Evolutionary conservation across 2,113 vertebrate species (phyloP).

Genomic region (Phocoena sinus): DNA sequence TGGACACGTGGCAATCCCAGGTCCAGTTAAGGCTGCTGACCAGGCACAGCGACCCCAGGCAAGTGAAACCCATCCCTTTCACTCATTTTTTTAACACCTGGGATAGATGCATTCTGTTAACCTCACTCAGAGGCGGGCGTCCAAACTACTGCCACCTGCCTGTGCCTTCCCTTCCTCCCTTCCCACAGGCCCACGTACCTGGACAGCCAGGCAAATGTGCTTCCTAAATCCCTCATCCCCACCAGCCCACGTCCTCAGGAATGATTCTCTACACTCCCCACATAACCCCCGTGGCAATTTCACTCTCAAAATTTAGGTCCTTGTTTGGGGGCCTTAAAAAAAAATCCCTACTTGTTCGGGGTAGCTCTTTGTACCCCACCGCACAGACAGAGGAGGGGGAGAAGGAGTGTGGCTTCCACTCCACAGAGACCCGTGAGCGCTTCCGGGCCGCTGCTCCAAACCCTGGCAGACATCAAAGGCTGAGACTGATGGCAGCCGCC

Average conservation of each 20-base stretch:
- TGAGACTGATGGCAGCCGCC: not conserved
- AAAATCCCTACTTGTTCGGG: not conserved
- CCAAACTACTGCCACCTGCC: slow-evolving; percentile 49
- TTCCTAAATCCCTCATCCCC: not conserved
- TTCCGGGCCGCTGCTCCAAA: not conserved
- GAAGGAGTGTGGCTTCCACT: not conserved
- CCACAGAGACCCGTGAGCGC: not conserved
- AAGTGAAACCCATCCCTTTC: not conserved
- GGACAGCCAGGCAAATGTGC: not conserved
- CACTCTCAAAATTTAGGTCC: not conserved
- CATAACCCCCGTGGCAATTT: not conserved
- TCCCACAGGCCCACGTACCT: not conserved
- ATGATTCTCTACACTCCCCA: not conserved
- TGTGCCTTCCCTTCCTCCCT: not conserved
- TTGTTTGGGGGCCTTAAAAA: not conserved
- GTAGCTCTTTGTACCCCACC: not conserved
- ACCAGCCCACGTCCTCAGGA: accelerated
- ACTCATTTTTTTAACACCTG: not conserved
- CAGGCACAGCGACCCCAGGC: not conserved
- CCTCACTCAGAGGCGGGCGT: not conserved
- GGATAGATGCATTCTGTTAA: not conserved
- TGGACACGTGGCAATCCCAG: accelerated
- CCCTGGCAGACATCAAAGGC: not conserved
- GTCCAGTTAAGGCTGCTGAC: not conserved
- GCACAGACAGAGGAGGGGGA: not conserved